Evolutionary conservation across 2,888 invertebrate species (phyloP).

Genomic region (Ectemnius continuus): DNA sequence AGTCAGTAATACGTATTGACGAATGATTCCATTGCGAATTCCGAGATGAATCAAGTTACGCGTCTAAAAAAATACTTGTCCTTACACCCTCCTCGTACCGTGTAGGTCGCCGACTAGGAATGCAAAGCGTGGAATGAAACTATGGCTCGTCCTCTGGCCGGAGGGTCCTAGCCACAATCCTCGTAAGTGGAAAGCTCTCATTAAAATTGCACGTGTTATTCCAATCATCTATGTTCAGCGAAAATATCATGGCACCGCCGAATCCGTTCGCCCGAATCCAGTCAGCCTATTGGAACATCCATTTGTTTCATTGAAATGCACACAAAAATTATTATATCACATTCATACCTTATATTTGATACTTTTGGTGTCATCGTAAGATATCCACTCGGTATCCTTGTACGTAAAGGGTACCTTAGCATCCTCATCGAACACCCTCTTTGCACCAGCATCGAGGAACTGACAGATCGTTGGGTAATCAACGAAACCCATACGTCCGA

Average conservation of each 20-base stretch:
- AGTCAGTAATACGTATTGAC: neutral
- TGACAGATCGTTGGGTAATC: conserved; percentile 85
- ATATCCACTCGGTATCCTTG: conserved; percentile 87
- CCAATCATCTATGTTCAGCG: conserved; percentile 90
- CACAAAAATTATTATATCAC: neutral
- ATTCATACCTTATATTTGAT: conserved; percentile 72
- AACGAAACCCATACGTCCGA: conserved; percentile 85
- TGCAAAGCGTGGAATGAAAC: conserved; percentile 5
- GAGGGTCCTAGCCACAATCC: conserved; percentile 61
- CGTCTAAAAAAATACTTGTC: conserved; percentile 6
- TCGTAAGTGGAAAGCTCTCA: conserved; percentile 77
- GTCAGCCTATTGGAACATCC: conserved; percentile 77
- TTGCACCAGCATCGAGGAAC: conserved; percentile 81
- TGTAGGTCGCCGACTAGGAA: neutral
- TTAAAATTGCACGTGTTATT: conserved; percentile 80
- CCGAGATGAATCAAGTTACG: neutral
- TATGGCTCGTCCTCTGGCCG: conserved; percentile 1
- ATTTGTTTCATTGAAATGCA: neutral
- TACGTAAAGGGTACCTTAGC: conserved; percentile 89
- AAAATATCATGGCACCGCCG: conserved; percentile 91
- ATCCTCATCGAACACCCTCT: conserved; percentile 82
- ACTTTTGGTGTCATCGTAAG: conserved; percentile 87
- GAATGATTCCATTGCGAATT: neutral
- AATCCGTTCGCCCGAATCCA: conserved; percentile 83
- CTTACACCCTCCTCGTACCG: neutral